Base-by-base conservation (phyloP, 2,113 vertebrate genomes). In the Calyptomena viridis region DNA sequence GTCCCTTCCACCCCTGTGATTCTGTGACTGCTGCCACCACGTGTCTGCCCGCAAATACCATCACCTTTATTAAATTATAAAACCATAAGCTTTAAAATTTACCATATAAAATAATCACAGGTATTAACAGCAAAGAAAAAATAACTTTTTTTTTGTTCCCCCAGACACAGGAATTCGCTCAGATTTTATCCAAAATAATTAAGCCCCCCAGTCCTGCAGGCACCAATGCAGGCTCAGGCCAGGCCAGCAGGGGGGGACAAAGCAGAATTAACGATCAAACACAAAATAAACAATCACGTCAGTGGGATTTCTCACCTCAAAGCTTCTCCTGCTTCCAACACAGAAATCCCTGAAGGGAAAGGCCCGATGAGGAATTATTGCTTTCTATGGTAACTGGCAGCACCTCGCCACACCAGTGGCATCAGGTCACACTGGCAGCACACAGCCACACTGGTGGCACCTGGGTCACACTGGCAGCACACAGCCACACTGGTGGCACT, bases 41-140 rank as follows among this genome's bases (percentile, higher is more conserved):
- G 4, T 1, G 0, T 35, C 22, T 46, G 79, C 73, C 81, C 72
- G 21, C 72, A 42, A 46, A 67, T 30, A 69, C 85, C 73, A 0
- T 64, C 46, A 73, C 84, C 68, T 91, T 92, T 89, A 96, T 96
- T 95, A 76, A 91, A 69, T 96, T 95, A 96, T 80, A 84, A 87
- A 95, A 67, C 33, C 0, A 8, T 47, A 79, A 84, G 89, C 93
- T 87, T 83, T 87, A 93, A 95, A 93, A 94, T 83, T 64, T 14
- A 88, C 87, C 1, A 3, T 93, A 93, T 66, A 91, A 96, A 96
- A 97, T 89, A 95, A 95, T 67, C 80, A 84, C 75, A 64, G 66
- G n/a, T 83, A 62, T 20, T 68, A 85, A 93, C 79, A 90, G 93
- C 91, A 86, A 91, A 90, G 81, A 78, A 92, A 67, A 31, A 35